Evolutionary conservation across 2,797 vertebrate species (phyloP).

Genomic region (Alca torda): DNA sequence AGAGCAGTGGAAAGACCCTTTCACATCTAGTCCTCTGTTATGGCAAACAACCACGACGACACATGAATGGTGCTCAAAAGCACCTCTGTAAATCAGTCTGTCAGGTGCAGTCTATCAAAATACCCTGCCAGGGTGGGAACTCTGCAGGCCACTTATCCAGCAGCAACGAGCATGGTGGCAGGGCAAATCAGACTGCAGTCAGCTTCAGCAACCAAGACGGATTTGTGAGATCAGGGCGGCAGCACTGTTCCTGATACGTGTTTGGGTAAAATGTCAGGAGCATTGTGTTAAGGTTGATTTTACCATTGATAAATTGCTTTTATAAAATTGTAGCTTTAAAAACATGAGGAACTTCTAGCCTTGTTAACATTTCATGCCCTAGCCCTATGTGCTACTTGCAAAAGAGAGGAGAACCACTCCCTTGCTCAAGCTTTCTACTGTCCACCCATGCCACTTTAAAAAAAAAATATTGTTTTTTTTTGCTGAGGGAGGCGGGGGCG

Average conservation of each 20-base stretch:
- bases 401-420: background rate
- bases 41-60: background rate
- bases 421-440: background rate
- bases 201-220: background rate
- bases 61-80: background rate
- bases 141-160: background rate
- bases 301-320: background rate
- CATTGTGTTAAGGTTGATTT: background rate
- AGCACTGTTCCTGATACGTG: background rate
- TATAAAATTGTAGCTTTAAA: background rate
- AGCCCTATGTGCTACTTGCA: background rate
- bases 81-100: constrained; percentile 22
- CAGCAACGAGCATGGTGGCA: background rate
- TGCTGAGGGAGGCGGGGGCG: background rate
- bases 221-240: background rate
- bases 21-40: background rate
- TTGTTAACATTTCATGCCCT: background rate
- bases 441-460: background rate
- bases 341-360: background rate
- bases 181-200: background rate
- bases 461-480: background rate
- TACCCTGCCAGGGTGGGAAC: background rate
- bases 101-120: background rate
- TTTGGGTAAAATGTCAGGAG: background rate
- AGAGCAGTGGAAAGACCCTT: constrained; percentile 9